Conservation (phyloP, 2,113 vertebrate genomes). For the Hippocampus zosterae region DNA sequence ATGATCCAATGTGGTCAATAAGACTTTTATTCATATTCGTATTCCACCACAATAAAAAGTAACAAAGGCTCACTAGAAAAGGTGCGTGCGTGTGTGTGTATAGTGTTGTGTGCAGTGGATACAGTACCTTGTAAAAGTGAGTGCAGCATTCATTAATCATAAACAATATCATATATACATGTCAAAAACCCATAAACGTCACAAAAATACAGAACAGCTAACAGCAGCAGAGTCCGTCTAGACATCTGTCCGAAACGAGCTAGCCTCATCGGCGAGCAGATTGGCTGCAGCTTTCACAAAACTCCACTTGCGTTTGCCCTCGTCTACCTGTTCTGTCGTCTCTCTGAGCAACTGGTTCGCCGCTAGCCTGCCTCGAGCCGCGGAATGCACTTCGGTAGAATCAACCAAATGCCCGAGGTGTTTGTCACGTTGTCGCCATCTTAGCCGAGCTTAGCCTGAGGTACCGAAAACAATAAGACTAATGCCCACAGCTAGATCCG, state of each 20-base stretch:
- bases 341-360: conserved; percentile 35
- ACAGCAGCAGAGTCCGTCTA: conserved; percentile 9
- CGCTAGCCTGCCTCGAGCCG: conserved; percentile 58
- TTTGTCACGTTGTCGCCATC: conserved; percentile 59
- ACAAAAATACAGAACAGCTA: conserved; percentile 83
- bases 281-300: conserved; percentile 20
- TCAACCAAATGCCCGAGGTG: conserved; percentile 92
- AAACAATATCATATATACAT: conserved; percentile 74
- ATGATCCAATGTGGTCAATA: conserved; percentile 58
- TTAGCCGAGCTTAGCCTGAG: conserved; percentile 69
- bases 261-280: conserved; percentile 3
- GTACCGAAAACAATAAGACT: conserved; percentile 56
- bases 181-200: conserved; percentile 84
- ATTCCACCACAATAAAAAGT: conserved; percentile 95
- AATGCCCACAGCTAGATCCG: conserved; percentile 26
- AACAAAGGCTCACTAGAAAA: conserved; percentile 97
- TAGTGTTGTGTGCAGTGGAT: conserved; percentile 86
- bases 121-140: conserved; percentile 89
- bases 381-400: conserved; percentile 99
- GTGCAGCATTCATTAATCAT: conserved; percentile 63
- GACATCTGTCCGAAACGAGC: conserved; percentile 12
- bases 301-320: background rate
- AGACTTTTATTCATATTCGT: conserved; percentile 68
- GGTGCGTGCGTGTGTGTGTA: conserved; percentile 46
- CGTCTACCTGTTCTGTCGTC: conserved; percentile 23